These are phyloP conservation scores for Schizopygopsis malacanthus DNA, from an alignment of 2,797 vertebrate genomes.

Conservation along the genomic window DNA sequence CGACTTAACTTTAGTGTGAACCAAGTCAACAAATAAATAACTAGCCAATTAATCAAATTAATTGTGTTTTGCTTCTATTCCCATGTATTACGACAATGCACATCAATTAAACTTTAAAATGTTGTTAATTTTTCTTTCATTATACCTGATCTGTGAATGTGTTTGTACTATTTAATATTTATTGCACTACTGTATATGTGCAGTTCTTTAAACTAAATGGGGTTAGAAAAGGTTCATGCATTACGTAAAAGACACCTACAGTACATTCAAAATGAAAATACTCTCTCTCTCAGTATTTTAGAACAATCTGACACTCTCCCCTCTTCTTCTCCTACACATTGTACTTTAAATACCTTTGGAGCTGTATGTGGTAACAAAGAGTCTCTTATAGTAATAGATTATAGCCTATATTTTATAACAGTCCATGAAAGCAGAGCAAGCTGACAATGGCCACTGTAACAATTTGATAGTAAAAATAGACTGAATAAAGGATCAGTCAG, in stretches of 20 bases:
- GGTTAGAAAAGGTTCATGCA: background rate
- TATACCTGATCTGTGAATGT: background rate
- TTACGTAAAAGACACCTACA: background rate
- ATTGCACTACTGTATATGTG: background rate
- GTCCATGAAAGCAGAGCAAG: background rate
- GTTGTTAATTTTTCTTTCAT: background rate
- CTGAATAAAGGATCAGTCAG: background rate
- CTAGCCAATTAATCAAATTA: too few species aligned
- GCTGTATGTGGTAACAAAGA: slow-evolving; percentile 4
- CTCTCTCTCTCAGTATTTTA: background rate
- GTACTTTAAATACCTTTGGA: slow-evolving; percentile 7
- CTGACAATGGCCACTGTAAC: background rate
- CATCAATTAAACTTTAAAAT: background rate
- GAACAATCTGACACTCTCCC: background rate
- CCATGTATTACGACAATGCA: too few species aligned
- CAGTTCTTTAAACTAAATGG: background rate
- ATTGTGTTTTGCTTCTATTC: too few species aligned
- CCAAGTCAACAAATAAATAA: too few species aligned
- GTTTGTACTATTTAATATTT: background rate
- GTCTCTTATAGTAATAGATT: slow-evolving; percentile 10
- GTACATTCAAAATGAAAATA: background rate
- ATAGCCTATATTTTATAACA: background rate
- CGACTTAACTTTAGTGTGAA: too few species aligned
- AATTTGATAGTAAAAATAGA: background rate
- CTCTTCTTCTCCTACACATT: slow-evolving; percentile 17